Conservation (phyloP, 2,113 vertebrate species). For the Anguilla rostrata region DNA sequence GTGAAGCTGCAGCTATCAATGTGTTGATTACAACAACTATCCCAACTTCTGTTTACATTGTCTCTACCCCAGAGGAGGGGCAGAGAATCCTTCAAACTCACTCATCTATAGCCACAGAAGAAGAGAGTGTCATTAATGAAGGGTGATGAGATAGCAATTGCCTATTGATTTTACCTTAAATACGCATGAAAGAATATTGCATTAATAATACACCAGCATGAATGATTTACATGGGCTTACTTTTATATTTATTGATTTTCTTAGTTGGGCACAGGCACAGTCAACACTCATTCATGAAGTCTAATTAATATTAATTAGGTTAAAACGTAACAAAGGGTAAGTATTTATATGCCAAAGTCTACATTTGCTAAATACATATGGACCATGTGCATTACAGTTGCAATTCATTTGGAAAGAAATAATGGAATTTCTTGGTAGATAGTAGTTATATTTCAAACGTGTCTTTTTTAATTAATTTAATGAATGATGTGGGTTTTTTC, state of each 20-base stretch:
- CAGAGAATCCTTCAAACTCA: neutral
- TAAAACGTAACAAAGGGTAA: neutral
- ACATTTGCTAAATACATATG: neutral
- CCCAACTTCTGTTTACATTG: neutral
- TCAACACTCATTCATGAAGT: slow-evolving; percentile 70
- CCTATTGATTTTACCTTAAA: slow-evolving; percentile 76
- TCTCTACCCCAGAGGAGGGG: neutral
- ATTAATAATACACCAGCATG: slow-evolving; percentile 75
- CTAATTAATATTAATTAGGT: slow-evolving; percentile 63
- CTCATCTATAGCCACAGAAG: slow-evolving; percentile 20
- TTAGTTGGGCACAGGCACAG: slow-evolving; percentile 66
- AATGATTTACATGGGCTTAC: slow-evolving; percentile 72
- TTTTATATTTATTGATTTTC: slow-evolving; percentile 59
- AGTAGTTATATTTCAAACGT: no score
- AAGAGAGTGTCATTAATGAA: slow-evolving; percentile 63
- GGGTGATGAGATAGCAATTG: slow-evolving; percentile 62
- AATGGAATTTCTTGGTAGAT: no score
- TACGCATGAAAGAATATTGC: slow-evolving; percentile 69
- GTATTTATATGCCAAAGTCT: neutral
- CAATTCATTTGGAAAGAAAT: neutral
- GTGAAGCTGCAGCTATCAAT: neutral
- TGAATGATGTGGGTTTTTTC: neutral
- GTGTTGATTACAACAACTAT: neutral
- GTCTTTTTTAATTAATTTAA: no score
- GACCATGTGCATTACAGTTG: neutral